Evolutionary conservation across 2,888 invertebrate genomes (phyloP).

Genomic region (Dendrolimus houi): DNA sequence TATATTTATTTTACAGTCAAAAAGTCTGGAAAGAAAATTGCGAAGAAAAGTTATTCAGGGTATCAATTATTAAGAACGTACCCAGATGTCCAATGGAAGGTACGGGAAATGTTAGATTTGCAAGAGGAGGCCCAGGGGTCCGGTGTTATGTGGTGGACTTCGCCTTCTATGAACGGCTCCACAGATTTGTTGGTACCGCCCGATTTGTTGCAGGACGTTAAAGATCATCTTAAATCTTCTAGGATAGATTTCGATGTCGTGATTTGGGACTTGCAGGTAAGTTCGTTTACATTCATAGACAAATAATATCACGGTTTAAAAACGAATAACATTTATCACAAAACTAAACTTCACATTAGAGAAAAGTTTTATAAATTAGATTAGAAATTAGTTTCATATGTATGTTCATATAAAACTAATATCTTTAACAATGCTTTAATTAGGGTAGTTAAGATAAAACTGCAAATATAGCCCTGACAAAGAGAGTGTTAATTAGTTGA

Average conservation of each 20-base stretch:
- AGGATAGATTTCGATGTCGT: conserved; percentile 80
- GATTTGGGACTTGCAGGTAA: conserved; percentile 83
- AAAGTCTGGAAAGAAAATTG: conserved; percentile 47
- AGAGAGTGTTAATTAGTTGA: no score
- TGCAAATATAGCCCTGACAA: no score
- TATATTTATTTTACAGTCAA: conserved; percentile 28
- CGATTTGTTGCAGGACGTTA: conserved; percentile 75
- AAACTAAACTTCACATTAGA: no score
- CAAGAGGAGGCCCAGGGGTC: conserved; percentile 68
- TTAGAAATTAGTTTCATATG: no score
- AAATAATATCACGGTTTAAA: no score
- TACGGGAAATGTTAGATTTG: conserved; percentile 59
- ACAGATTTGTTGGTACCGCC: conserved; percentile 86
- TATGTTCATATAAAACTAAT: no score
- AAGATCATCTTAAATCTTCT: conserved; percentile 76
- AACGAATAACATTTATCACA: no score
- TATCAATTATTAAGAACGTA: conserved; percentile 68
- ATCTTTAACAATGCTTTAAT: no score
- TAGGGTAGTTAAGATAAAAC: no score
- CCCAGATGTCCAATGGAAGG: conserved; percentile 58
- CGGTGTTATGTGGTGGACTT: conserved; percentile 70
- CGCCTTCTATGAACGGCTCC: conserved; percentile 65
- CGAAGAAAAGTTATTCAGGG: conserved; percentile 72
- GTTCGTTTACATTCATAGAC: no score
- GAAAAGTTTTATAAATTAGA: no score